Percentiles rank a stretch among this genome's conserved stretches.
These are phyloP conservation scores for Cyclargus thomasi DNA, from an alignment of 1,140 invertebrate genomes.

Conservation along the genomic window DNA sequence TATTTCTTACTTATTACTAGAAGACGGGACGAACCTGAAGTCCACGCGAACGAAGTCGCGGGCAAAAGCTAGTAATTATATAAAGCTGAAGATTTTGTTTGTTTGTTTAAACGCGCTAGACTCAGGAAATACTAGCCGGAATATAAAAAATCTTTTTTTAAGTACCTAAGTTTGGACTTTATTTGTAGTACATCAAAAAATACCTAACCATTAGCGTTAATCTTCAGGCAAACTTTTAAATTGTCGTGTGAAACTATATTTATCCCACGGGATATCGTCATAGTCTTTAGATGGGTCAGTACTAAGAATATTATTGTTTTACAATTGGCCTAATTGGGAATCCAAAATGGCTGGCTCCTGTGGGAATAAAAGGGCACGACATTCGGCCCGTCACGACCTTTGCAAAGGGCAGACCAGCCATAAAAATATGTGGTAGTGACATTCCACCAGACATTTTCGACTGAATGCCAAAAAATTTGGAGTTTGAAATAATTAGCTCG, in stretches of 20 bases:
- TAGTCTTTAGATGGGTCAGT: background rate
- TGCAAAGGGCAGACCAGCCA: constrained; percentile 47
- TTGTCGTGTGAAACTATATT: background rate
- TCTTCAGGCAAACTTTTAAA: constrained; percentile 43
- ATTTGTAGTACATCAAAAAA: too few species aligned
- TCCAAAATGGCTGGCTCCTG: constrained; percentile 30
- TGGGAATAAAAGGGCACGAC: constrained; percentile 47
- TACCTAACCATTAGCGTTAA: too few species aligned
- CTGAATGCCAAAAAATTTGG: background rate
- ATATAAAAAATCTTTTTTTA: too few species aligned
- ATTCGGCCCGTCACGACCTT: constrained; percentile 53
- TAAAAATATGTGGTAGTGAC: constrained; percentile 53
- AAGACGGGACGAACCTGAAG: too few species aligned
- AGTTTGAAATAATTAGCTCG: too few species aligned
- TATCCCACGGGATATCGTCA: background rate
- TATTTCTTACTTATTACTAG: too few species aligned
- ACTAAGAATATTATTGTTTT: background rate
- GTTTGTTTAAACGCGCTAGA: too few species aligned
- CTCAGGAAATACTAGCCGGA: too few species aligned
- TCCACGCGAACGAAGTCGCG: too few species aligned
- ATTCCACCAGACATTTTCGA: constrained; percentile 35
- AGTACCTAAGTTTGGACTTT: too few species aligned
- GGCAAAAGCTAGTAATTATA: too few species aligned
- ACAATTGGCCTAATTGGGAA: constrained; percentile 14
- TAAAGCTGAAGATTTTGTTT: too few species aligned